phyloP scores from a whole-genome alignment of 2,888 invertebrate species.

The Nezara viridula region DNA sequence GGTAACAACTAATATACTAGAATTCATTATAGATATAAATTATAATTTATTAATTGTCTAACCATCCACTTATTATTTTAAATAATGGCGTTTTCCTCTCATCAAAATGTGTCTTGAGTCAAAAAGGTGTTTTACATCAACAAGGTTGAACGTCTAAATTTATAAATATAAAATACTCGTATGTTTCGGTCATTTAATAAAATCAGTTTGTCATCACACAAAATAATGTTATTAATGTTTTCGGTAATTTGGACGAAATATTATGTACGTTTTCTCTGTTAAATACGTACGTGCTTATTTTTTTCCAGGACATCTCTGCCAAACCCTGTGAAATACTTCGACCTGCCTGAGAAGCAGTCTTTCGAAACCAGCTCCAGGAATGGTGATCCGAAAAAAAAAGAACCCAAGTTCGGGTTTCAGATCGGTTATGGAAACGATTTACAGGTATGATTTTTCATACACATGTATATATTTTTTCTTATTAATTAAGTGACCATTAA shows the following conservation, averaged over 20 bases:
- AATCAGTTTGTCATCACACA: neutral
- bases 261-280: no score
- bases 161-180: neutral
- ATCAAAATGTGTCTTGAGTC: neutral
- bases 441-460: constrained; percentile 50
- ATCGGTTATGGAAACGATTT: constrained; percentile 68
- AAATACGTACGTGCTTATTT: no score
- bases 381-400: neutral
- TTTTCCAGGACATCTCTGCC: constrained; percentile 49
- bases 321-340: constrained; percentile 53
- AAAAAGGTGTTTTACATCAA: neutral
- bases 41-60: neutral
- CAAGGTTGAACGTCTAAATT: neutral
- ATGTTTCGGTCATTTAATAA: neutral
- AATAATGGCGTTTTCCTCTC: neutral
- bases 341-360: constrained; percentile 21
- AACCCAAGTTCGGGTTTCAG: constrained; percentile 69
- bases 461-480: no score
- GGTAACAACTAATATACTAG: no score
- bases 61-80: neutral
- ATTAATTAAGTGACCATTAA: no score
- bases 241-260: neutral
- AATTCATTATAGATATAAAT: no score
- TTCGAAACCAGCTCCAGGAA: neutral
- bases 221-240: neutral